Base-by-base conservation (phyloP, 2,797 vertebrate genomes). In the Typhlichthys subterraneus region DNA sequence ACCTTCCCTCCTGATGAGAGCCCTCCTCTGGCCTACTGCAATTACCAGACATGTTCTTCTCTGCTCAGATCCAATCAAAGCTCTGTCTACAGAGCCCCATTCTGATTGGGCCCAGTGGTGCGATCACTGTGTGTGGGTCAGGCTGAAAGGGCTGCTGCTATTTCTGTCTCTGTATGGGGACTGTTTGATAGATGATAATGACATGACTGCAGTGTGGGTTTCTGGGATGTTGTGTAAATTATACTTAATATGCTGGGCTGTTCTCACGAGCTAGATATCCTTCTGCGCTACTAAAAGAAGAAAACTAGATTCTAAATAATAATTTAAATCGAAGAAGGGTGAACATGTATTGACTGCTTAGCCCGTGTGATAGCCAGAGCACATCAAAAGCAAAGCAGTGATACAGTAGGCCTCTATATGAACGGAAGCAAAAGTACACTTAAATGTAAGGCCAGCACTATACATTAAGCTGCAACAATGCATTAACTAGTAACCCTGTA, bases 41-140 rank as follows among this genome's bases (percentile, higher is more conserved):
- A 63, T 82, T 86, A 84, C 75, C 58, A 59, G 49, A 59, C 54
- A 63, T 52, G 76, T 86, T 82, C 71, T 78, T 80, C 73, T 72
- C 59, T 52, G 57, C 59, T 70, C 51, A 45, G 38, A 77, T 73
- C 60, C 72, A 79, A 73, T 69, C 73, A 74, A 46, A 56, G 8
- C 45, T 29, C 60, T 79, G 69, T 77, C 63, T 73, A 61, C 77
- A 72, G 57, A 48, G 47, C 57, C 58, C 68, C 14, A 12, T 72
- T 80, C 47, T 75, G 73, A 72, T 67, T 64, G 59, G 59, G 58
- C 55, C 61, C 59, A 53, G 54, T 33, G 49, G 45, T 50, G 63
- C 60, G 59, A 71, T 66, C 70, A 58, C 62, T 42, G 53, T 61
- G 76, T 76, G 73, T 73, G 75, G 76, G 75, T 82, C 81, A 70